These are phyloP conservation scores for Eupeodes latifasciatus DNA, from an alignment of 2,888 invertebrate genomes.

Conservation along the genomic window DNA sequence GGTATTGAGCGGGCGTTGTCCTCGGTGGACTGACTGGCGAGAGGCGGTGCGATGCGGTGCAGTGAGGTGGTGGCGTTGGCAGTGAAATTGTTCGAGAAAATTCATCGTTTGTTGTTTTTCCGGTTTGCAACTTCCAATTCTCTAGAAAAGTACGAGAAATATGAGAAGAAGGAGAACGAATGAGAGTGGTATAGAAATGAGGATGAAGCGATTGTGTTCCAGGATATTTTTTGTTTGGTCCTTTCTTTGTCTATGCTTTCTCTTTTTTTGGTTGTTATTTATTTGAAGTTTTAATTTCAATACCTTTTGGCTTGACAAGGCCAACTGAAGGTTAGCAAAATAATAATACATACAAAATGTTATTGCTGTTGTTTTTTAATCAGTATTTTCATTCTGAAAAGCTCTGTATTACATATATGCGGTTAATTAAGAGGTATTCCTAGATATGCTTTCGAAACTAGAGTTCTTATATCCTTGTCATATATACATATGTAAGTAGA, in stretches of 20 bases:
- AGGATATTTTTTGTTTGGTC: conserved; percentile 39
- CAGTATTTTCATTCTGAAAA: neutral
- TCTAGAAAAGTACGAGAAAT: conserved; percentile 5
- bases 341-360: neutral
- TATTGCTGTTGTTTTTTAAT: neutral
- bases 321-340: neutral
- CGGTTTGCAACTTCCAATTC: conserved; percentile 28
- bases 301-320: conserved; percentile 29
- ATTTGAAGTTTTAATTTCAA: conserved; percentile 45
- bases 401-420: neutral
- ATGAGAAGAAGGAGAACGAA: neutral
- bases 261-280: conserved; percentile 28
- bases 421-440: conserved; percentile 31
- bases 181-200: neutral
- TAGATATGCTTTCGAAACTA: neutral
- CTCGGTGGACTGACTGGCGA: neutral
- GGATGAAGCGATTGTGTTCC: neutral
- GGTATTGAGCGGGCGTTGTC: neutral
- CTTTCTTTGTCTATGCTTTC: neutral
- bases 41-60: neutral
- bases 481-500: too few species aligned
- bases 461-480: neutral
- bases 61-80: neutral
- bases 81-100: conserved; percentile 48
- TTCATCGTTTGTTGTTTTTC: conserved; percentile 58